These are phyloP conservation scores for Willowsia nigromaculata DNA, from an alignment of 2,888 invertebrate species.

Conservation along the genomic window DNA sequence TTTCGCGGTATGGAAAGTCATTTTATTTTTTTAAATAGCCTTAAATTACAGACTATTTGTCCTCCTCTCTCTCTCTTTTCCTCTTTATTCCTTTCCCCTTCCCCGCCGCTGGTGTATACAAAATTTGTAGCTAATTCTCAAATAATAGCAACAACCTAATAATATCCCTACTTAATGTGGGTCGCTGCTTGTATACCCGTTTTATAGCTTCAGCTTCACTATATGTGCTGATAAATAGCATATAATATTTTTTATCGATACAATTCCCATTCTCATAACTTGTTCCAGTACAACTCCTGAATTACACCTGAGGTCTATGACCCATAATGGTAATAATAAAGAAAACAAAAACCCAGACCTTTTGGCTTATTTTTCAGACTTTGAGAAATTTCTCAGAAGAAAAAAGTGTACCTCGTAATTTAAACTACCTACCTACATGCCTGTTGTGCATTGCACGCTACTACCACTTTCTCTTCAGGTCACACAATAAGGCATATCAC, in stretches of 20 bases:
- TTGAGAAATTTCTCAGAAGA: not conserved
- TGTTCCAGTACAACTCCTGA: not conserved
- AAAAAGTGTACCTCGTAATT: too few species aligned
- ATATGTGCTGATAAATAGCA: too few species aligned
- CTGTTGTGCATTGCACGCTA: too few species aligned
- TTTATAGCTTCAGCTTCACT: too few species aligned
- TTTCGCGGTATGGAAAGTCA: not conserved
- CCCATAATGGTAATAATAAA: too few species aligned
- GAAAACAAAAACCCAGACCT: not conserved
- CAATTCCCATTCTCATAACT: not conserved
- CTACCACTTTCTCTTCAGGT: too few species aligned
- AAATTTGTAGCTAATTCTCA: not conserved
- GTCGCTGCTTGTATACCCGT: too few species aligned
- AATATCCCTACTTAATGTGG: not conserved
- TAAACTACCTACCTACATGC: too few species aligned
- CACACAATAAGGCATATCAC: not conserved
- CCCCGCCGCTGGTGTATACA: not conserved
- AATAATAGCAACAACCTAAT: not conserved
- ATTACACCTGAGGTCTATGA: not conserved
- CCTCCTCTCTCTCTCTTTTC: not conserved
- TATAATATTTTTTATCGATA: not conserved
- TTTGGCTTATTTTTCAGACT: not conserved
- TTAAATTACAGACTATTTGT: not conserved
- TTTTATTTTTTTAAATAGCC: conserved; percentile 14
- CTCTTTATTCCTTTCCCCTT: not conserved